Evolutionary conservation across 2,888 invertebrate species (phyloP).

Genomic region (Auanema freiburgensis): DNA sequence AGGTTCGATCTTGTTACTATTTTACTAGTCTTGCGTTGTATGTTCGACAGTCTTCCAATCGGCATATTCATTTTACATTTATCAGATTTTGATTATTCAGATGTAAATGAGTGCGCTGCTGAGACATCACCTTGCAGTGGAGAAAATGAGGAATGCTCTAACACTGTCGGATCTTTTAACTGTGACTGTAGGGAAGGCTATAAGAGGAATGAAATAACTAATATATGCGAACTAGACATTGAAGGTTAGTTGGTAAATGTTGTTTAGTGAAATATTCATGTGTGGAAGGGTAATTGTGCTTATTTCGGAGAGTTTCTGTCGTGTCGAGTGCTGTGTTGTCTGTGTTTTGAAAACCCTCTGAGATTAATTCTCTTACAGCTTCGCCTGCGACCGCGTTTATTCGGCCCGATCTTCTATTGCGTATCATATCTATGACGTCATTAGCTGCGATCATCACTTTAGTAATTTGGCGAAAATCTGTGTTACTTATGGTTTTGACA

Average conservation of each 20-base stretch:
- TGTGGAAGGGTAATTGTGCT: constrained; percentile 1
- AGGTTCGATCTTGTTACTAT: constrained; percentile 33
- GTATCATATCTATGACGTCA: constrained; percentile 43
- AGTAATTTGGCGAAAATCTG: constrained; percentile 46
- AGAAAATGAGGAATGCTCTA: constrained; percentile 54
- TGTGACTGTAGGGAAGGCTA: constrained; percentile 59
- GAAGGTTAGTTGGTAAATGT: constrained; percentile 49
- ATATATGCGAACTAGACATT: constrained; percentile 54
- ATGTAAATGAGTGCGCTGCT: constrained; percentile 52
- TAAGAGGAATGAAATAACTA: constrained; percentile 43
- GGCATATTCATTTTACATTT: too few species aligned
- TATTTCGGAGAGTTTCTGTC: neutral
- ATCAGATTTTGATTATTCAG: too few species aligned
- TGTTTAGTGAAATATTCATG: constrained; percentile 1
- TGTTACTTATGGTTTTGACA: constrained; percentile 35
- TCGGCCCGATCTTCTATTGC: constrained; percentile 48
- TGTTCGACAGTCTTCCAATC: too few species aligned
- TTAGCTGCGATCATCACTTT: constrained; percentile 49
- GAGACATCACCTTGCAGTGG: constrained; percentile 35
- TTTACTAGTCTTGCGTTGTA: too few species aligned
- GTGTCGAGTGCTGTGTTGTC: neutral
- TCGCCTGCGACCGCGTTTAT: constrained; percentile 31
- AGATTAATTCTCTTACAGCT: constrained; percentile 38
- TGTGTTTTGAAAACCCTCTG: neutral
- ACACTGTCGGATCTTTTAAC: constrained; percentile 52